Evolutionary conservation across 1,140 invertebrate genomes (phyloP).

Genomic region (Drosophila sucinea): DNA sequence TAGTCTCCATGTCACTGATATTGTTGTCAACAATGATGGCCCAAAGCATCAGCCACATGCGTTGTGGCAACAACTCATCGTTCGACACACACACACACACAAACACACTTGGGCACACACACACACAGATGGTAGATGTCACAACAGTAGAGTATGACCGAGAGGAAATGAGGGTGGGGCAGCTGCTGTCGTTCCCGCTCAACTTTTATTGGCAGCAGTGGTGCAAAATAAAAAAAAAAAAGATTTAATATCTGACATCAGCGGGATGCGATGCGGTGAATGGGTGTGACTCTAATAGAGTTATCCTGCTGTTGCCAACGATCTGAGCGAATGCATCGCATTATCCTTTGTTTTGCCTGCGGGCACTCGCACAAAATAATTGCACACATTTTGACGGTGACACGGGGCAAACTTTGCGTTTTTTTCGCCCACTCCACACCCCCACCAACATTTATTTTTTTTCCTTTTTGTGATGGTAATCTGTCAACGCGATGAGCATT

Average conservation of each 20-base stretch:
- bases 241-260: constrained; percentile 67
- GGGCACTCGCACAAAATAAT: constrained; percentile 57
- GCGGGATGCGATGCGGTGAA: constrained; percentile 30
- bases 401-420: background rate
- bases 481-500: constrained; percentile 44
- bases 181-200: constrained; percentile 23
- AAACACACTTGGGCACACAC: constrained; percentile 6
- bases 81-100: constrained; percentile 49
- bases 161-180: constrained; percentile 5
- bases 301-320: constrained; percentile 58
- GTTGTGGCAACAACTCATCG: constrained; percentile 71
- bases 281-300: constrained; percentile 61
- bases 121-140: constrained; percentile 49
- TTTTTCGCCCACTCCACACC: background rate
- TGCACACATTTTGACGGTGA: constrained; percentile 29
- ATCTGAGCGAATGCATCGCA: constrained; percentile 67
- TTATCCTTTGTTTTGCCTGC: constrained; percentile 53
- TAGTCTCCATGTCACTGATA: constrained; percentile 51
- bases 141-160: constrained; percentile 19
- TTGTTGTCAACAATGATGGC: constrained; percentile 80
- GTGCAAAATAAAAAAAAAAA: constrained; percentile 16
- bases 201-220: constrained; percentile 57
- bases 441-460: background rate
- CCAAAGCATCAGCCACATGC: constrained; percentile 77
- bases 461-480: constrained; percentile 34